A percentile compares a stretch with the other conserved stretches of the same genome.
Conservation (phyloP, 2,113 vertebrate genomes). For the Australoheros scitulus region DNA sequence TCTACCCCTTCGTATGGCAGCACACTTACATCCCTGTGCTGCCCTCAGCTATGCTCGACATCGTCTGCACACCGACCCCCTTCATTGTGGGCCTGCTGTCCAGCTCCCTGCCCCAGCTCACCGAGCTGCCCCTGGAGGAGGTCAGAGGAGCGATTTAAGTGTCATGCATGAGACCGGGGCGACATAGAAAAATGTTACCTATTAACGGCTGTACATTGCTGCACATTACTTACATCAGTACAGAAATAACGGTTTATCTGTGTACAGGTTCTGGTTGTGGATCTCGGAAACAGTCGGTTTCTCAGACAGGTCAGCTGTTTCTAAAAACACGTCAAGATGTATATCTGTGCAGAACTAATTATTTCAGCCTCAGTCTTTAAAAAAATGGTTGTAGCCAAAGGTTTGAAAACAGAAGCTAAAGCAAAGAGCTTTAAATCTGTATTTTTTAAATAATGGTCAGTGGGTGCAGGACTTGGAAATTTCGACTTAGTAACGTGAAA, state of each 20-base stretch:
- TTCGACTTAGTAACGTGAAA: neutral
- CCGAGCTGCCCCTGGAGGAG: slow-evolving; percentile 90
- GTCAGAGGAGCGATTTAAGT: slow-evolving; percentile 69
- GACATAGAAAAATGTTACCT: neutral
- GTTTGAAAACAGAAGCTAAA: neutral
- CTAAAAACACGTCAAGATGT: neutral
- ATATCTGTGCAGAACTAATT: neutral
- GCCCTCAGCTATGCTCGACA: slow-evolving; percentile 92
- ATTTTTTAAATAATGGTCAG: neutral
- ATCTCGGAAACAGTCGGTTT: slow-evolving; percentile 87
- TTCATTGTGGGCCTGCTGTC: slow-evolving; percentile 94
- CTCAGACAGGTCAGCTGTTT: slow-evolving; percentile 84
- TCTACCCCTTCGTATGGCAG: slow-evolving; percentile 90
- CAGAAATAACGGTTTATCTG: neutral
- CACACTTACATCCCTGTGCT: slow-evolving; percentile 94
- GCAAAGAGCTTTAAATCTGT: neutral
- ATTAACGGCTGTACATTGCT: neutral
- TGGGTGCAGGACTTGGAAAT: rapidly evolving
- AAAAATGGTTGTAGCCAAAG: neutral
- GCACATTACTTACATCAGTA: neutral
- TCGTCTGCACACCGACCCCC: slow-evolving; percentile 93
- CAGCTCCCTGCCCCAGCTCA: slow-evolving; percentile 87
- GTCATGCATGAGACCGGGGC: no score
- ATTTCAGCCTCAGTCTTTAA: neutral
- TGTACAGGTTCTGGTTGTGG: slow-evolving; percentile 88